phyloP scores from a whole-genome alignment of 2,888 invertebrate genomes.

The Acronicta aceris region DNA sequence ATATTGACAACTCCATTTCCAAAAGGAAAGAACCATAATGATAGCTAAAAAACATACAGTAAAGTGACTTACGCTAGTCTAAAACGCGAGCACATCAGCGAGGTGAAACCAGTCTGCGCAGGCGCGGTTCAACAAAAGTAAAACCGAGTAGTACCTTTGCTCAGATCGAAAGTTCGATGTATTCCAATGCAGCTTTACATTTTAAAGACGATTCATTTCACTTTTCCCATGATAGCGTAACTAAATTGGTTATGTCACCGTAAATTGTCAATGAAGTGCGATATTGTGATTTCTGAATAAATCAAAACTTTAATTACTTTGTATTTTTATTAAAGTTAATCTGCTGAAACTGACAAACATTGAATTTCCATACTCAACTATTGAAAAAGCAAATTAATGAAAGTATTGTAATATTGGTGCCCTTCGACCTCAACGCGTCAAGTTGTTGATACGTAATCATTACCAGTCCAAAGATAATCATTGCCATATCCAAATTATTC shows the following conservation, averaged over 20 bases:
- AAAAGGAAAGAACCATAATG: constrained; percentile 18
- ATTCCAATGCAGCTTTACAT: constrained; percentile 50
- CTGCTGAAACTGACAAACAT: not conserved
- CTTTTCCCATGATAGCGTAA: constrained; percentile 56
- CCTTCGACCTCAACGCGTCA: too few relatives aligned
- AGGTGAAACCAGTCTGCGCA: constrained; percentile 56
- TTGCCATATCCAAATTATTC: too few relatives aligned
- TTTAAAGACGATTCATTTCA: constrained; percentile 51
- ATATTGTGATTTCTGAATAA: constrained; percentile 20
- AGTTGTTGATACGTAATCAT: too few relatives aligned
- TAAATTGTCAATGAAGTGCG: constrained; percentile 27
- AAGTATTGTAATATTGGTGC: too few relatives aligned
- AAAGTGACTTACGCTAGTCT: constrained; percentile 42
- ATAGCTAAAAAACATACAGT: constrained; percentile 37
- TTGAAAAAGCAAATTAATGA: too few relatives aligned
- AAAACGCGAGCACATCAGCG: constrained; percentile 46
- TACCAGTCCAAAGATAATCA: too few relatives aligned
- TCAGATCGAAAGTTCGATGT: constrained; percentile 67
- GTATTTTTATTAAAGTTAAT: constrained; percentile 20
- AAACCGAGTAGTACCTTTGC: constrained; percentile 59
- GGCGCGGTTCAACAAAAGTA: constrained; percentile 61
- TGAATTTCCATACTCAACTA: too few relatives aligned
- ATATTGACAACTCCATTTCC: constrained; percentile 9
- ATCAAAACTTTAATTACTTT: constrained; percentile 26
- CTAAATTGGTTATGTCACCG: constrained; percentile 38